Evolutionary conservation across 2,888 invertebrate genomes (phyloP).

Genomic region (Dolichopus griseipennis): DNA sequence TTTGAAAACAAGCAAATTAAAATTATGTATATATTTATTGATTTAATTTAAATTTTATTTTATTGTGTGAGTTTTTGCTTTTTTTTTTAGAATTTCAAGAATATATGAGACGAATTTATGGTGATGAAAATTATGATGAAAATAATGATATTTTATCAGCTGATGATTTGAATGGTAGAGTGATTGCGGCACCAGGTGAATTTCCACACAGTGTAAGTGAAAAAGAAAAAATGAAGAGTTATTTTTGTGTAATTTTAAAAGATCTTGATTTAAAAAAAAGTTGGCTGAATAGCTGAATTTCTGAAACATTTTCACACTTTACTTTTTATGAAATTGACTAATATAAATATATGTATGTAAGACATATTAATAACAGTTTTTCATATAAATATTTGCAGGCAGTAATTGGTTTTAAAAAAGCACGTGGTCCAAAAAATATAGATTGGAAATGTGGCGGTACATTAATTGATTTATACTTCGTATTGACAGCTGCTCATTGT

Average conservation of each 20-base stretch:
- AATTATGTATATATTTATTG: too few relatives aligned
- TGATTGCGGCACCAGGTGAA: conserved; percentile 17
- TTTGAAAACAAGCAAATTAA: not conserved
- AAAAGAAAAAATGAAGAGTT: too few relatives aligned
- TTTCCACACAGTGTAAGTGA: conserved; percentile 20
- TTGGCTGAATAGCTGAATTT: too few relatives aligned
- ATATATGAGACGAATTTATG: not conserved
- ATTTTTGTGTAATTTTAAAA: too few relatives aligned
- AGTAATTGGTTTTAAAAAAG: not conserved
- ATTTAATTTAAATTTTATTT: too few relatives aligned
- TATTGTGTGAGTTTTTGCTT: too few relatives aligned
- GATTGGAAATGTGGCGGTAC: conserved; percentile 17
- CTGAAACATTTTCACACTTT: too few relatives aligned
- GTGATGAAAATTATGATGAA: conserved; percentile 8
- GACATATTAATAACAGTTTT: not conserved
- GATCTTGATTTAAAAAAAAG: too few relatives aligned
- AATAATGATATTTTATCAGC: not conserved
- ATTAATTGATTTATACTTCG: conserved; percentile 14
- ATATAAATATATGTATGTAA: not conserved
- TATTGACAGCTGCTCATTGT: conserved; percentile 17
- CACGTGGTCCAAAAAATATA: not conserved
- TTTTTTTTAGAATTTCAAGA: not conserved
- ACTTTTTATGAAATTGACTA: too few relatives aligned
- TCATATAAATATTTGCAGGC: not conserved
- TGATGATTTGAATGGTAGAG: conserved; percentile 19